phyloP scores from a whole-genome alignment of 2,113 vertebrate genomes.

The Xenopus laevis region DNA sequence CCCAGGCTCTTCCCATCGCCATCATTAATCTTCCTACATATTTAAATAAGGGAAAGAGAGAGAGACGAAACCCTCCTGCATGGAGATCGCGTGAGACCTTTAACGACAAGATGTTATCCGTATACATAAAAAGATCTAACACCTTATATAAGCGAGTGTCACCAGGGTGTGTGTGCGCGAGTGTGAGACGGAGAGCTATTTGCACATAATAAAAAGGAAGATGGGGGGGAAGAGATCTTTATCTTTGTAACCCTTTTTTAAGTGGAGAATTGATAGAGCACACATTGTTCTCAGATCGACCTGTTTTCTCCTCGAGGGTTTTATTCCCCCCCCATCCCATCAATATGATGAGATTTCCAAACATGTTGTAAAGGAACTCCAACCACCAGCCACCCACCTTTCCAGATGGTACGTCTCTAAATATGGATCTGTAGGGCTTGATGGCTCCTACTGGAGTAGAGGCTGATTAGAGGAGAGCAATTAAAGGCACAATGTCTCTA shows the following conservation, averaged over 20 bases:
- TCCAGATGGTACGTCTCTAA: slow-evolving; percentile 72
- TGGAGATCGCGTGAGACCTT: neutral
- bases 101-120: slow-evolving; percentile 8
- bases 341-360: slow-evolving; percentile 69
- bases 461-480: slow-evolving; percentile 54
- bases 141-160: slow-evolving; percentile 29
- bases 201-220: slow-evolving; percentile 5
- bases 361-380: slow-evolving; percentile 72
- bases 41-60: neutral
- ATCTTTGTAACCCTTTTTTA: slow-evolving; percentile 19
- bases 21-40: slow-evolving; percentile 28
- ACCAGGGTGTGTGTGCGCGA: neutral
- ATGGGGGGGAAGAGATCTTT: slow-evolving; percentile 5
- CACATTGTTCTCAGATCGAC: slow-evolving; percentile 54
- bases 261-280: slow-evolving; percentile 43
- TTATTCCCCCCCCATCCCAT: slow-evolving; percentile 40
- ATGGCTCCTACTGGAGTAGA: slow-evolving; percentile 51
- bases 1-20: slow-evolving; percentile 9
- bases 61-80: neutral
- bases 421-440: slow-evolving; percentile 66
- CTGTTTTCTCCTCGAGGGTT: slow-evolving; percentile 57
- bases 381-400: slow-evolving; percentile 64
- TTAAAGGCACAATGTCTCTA: slow-evolving; percentile 55
- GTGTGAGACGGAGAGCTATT: slow-evolving; percentile 5
- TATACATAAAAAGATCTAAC: slow-evolving; percentile 16